These are phyloP conservation scores for Drosophila equinoxialis DNA, from an alignment of 1,140 invertebrate genomes.

Conservation along the genomic window DNA sequence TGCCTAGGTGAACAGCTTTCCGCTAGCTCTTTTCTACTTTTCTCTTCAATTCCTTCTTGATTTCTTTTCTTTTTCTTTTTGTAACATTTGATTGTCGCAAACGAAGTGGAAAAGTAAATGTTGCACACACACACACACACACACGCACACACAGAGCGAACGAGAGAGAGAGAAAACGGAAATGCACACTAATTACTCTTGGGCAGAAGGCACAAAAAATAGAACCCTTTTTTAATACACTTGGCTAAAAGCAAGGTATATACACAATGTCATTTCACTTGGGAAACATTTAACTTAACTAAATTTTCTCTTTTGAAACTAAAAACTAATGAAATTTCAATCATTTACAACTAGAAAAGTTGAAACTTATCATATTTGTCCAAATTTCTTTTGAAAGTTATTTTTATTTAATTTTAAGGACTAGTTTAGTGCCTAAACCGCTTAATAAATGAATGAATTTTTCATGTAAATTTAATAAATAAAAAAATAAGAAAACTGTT, in stretches of 20 bases:
- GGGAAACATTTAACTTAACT: too few species aligned
- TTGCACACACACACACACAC: constrained; percentile 52
- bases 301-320: too few species aligned
- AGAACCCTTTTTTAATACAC: constrained; percentile 50
- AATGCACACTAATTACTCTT: constrained; percentile 79
- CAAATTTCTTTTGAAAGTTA: too few species aligned
- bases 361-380: too few species aligned
- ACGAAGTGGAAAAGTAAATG: constrained; percentile 79
- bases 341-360: too few species aligned
- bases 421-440: too few species aligned
- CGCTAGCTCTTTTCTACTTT: not conserved
- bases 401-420: too few species aligned
- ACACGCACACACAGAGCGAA: constrained; percentile 14
- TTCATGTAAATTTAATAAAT: too few species aligned
- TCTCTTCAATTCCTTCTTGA: constrained; percentile 33
- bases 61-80: constrained; percentile 58
- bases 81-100: constrained; percentile 78
- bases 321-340: too few species aligned
- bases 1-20: constrained; percentile 13
- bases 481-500: too few species aligned
- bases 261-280: too few species aligned
- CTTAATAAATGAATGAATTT: too few species aligned
- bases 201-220: constrained; percentile 35
- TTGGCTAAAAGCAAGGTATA: not conserved
- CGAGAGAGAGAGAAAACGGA: constrained; percentile 36